Base-by-base conservation (phyloP, 2,113 vertebrate species). In the Chaetodon auriga region DNA sequence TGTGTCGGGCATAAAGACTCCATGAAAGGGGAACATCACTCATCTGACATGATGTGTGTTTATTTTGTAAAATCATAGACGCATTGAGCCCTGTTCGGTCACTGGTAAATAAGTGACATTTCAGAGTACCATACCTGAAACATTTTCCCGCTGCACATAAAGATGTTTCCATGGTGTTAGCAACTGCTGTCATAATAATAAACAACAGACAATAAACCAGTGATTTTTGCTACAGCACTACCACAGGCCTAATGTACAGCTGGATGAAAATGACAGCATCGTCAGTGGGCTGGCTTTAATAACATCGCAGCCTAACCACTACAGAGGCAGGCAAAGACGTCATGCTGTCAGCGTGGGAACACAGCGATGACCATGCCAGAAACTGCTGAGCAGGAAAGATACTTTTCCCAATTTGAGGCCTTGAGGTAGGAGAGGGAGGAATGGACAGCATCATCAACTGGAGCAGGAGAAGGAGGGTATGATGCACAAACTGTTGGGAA, bases 291-390 rank as follows among this genome's bases (percentile, higher is more conserved):
- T 78, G 75, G 80, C 70, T 90, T 89, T 89, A 92, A 91, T 90
- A 91, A 83, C 84, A 83, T 73, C 58, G 12, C 87, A 77, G 83
- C 41, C 66, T 87, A 86, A 94, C 92, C 93, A 89, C 93, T 86
- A 88, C 84, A 90, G 83, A 92, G 79, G 84, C 85, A 62, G 54
- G 75, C 85, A 7, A 80, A 87, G 89, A 91, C 83, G 80, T 89
- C 90, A 91, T 83, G 87, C 90, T 92, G 92, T 90, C 93, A 91
- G 89, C 79, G 91, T 92, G 93, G 90, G 93, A 93, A 92, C 90
- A 68, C 68, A 57, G 55, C 5, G 61, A 83, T 41, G 81, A 76
- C 72, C 70, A 66, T 71, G 84, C 80, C 76, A 90, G 82, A 86
- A 92, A 87, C 38, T 87, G 84, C 90, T 88, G 88, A 90, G 85